Base-by-base conservation (phyloP, 2,797 vertebrate genomes). In the Bufotes viridis region DNA sequence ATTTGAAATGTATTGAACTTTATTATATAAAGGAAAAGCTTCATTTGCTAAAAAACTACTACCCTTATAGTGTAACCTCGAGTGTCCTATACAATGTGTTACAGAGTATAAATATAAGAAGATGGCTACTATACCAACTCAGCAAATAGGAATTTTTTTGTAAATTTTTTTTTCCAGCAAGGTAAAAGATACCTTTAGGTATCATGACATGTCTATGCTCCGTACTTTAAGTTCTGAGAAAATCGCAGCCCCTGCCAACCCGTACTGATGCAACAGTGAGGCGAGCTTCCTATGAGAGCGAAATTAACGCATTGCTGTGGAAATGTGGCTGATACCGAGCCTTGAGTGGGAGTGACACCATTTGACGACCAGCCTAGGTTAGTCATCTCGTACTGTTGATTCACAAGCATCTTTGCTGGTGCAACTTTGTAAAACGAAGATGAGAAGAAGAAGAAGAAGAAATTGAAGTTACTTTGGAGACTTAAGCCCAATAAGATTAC, bases 291-390 rank as follows among this genome's bases (percentile, higher is more conserved):
- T 55, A 0, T 69, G 20, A 80, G n/a, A 82, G 1, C n/a, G 65
- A 75, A 78, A 63, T 22, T 4, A 55, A 22, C 75, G 84, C 79
- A 79, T 49, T 20, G 58, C 69, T 89, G 88, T 53, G 87, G 9
- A 0, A 69, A 0, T 55, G 24, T 0, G 0, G 87, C 90, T 80
- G 89, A 88, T 89, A 90, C 57, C 1, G 0, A 88, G 78, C 34
- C 29, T 70, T 90, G 90, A 91, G 93, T 94, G 91, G 93, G 93
- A 0, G 91, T 91, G 92, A 93, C 90, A 91, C 92, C 90, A 92
- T 92, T 93, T 92, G 89, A 92, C 91, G 90, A 88, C 90, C 93
- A 92, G 92, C 93, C 91, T 91, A 89, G 86, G 67, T 91, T 92
- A 93, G 92, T 93, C 92, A 94, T 93, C 82, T 87, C 80, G 72